Percentiles rank a stretch among this genome's conserved stretches.
phyloP scores from a whole-genome alignment of 1,140 invertebrate genomes.

The Hyposmocoma kahamanoa region DNA sequence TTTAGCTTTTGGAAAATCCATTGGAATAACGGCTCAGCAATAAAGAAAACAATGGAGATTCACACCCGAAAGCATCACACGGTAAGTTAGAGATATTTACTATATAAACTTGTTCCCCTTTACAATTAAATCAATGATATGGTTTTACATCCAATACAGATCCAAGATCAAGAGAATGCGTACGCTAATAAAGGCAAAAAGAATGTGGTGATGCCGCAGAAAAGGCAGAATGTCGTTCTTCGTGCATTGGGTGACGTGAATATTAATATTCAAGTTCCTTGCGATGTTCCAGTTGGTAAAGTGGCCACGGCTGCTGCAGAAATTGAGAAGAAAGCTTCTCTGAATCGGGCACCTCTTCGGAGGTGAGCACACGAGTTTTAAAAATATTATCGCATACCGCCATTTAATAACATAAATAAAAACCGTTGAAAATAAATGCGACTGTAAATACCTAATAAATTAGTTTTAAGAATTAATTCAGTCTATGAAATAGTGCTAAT shows the following conservation, averaged over 20 bases:
- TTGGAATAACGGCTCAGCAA: no score
- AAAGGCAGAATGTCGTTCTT: slow-evolving; percentile 35
- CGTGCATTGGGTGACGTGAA: slow-evolving; percentile 53
- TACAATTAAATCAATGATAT: slow-evolving; percentile 3
- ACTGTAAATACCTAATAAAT: no score
- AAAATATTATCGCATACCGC: no score
- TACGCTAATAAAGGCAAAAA: slow-evolving; percentile 38
- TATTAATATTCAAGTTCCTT: slow-evolving; percentile 41
- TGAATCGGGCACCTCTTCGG: slow-evolving; percentile 15
- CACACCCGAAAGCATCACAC: slow-evolving; percentile 36
- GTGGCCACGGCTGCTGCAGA: slow-evolving; percentile 35
- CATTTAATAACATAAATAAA: no score
- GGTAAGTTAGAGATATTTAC: slow-evolving; percentile 26
- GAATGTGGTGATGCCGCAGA: slow-evolving; percentile 33
- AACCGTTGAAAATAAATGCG: no score
- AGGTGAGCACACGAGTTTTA: no score
- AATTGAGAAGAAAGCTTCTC: slow-evolving; percentile 46
- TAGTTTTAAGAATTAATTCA: no score
- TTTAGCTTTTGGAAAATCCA: no score
- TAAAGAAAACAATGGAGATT: slow-evolving; percentile 37
- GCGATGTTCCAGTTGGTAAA: slow-evolving; percentile 40
- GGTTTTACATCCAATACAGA: slow-evolving; percentile 14
- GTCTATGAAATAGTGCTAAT: no score
- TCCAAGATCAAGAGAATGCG: slow-evolving; percentile 56
- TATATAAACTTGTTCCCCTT: neutral